phyloP scores from a whole-genome alignment of 2,113 vertebrate genomes.

The Cinclus mexicanus region DNA sequence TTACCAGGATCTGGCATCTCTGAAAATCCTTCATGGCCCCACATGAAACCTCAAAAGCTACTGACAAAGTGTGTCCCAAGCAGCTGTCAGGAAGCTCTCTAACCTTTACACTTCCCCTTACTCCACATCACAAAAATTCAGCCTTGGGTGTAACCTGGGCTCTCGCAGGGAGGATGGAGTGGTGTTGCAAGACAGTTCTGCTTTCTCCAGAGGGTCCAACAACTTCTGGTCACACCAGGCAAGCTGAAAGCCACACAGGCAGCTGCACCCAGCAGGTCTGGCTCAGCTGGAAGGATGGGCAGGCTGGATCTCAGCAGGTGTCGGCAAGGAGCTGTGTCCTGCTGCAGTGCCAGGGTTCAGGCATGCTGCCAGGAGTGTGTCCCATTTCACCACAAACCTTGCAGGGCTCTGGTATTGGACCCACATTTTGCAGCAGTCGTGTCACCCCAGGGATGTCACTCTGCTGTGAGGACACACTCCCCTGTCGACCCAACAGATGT shows the following conservation, averaged over 20 bases:
- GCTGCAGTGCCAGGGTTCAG: neutral
- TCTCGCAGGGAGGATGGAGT: neutral
- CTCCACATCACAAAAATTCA: neutral
- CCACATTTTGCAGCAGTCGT: fast-evolving
- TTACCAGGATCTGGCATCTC: neutral
- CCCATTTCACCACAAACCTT: neutral
- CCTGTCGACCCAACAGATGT: fast-evolving
- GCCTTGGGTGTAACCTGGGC: fast-evolving
- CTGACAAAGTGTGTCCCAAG: neutral
- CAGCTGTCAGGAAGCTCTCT: neutral
- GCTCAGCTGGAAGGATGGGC: neutral
- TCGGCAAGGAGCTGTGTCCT: fast-evolving
- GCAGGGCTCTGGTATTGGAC: neutral
- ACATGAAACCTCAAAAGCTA: neutral
- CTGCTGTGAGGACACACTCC: fast-evolving
- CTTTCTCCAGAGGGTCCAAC: neutral
- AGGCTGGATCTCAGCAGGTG: neutral
- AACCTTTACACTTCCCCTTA: neutral
- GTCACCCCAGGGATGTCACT: fast-evolving
- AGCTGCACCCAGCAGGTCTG: neutral
- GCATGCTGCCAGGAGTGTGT: fast-evolving
- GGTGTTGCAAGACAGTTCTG: neutral
- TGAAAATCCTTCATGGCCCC: neutral
- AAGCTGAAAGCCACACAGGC: neutral
- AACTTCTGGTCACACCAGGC: neutral